Conservation (phyloP, 2,888 invertebrate species). For the Tetranychus truncatus region DNA sequence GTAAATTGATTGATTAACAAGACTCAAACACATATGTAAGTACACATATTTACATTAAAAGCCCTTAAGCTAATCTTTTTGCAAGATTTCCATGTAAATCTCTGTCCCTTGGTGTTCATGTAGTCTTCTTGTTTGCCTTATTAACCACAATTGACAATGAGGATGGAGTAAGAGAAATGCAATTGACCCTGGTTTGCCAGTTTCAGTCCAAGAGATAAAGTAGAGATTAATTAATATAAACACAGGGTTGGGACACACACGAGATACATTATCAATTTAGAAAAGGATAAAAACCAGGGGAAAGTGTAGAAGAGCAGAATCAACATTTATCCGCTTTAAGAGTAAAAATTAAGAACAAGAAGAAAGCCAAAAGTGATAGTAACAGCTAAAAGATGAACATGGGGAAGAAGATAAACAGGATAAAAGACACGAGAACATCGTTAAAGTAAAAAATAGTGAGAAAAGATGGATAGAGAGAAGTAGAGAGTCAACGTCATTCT, state of each 20-base stretch:
- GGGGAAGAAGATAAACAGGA: not conserved
- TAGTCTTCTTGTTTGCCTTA: not conserved
- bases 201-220: not conserved
- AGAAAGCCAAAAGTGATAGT: not conserved
- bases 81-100: not conserved
- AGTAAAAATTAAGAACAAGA: not conserved
- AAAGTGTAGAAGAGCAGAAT: not conserved
- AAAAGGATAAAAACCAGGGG: not conserved
- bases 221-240: constrained; percentile 1
- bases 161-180: not conserved
- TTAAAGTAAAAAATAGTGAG: not conserved
- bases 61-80: not conserved
- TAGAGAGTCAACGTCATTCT: not conserved
- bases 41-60: not conserved
- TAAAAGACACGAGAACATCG: not conserved
- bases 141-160: not conserved
- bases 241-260: constrained; percentile 1
- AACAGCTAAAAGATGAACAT: not conserved
- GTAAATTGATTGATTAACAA: not conserved
- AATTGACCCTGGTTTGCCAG: not conserved
- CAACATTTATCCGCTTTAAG: not conserved
- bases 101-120: not conserved
- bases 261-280: not conserved
- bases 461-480: not conserved
- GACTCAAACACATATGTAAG: not conserved